A percentile compares a stretch with the other conserved stretches of the same genome.
Evolutionary conservation across 1,140 invertebrate species (phyloP).

Genomic region (Wasmannia auropunctata): DNA sequence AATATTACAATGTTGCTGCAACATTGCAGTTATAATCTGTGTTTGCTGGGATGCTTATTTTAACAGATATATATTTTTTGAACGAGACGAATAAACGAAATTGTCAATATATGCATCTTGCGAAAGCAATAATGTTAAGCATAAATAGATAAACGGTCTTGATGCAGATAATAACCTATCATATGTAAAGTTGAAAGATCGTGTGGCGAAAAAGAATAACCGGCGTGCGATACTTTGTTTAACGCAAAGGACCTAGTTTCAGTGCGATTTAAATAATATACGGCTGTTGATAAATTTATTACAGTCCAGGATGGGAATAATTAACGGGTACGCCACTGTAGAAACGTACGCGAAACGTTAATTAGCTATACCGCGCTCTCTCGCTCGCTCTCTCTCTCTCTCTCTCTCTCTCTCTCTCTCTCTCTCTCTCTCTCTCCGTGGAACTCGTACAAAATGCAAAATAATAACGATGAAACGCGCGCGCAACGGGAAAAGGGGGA

Average conservation of each 20-base stretch:
- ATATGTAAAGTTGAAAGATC: background rate
- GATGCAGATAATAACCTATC: background rate
- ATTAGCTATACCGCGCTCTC: constrained; percentile 39
- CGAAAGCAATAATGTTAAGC: background rate
- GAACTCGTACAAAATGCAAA: constrained; percentile 40
- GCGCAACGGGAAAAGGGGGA: background rate
- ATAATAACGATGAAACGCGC: constrained; percentile 46
- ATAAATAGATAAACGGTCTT: background rate
- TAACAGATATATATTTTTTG: no score
- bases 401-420: no score
- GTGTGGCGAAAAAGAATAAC: background rate
- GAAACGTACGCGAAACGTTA: constrained; percentile 31
- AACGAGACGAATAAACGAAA: background rate
- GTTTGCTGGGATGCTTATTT: no score
- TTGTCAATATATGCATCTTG: background rate
- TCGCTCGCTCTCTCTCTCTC: no score
- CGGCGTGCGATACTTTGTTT: background rate
- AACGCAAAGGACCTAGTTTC: constrained; percentile 10
- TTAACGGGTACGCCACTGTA: constrained; percentile 9
- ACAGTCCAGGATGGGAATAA: constrained; percentile 27
- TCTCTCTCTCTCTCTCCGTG: no score
- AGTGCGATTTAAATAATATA: constrained; percentile 53
- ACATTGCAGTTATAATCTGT: no score
- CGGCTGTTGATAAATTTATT: constrained; percentile 50
- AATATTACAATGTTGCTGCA: no score